Conservation (phyloP, 1,140 invertebrate species). For the Popillia japonica region DNA sequence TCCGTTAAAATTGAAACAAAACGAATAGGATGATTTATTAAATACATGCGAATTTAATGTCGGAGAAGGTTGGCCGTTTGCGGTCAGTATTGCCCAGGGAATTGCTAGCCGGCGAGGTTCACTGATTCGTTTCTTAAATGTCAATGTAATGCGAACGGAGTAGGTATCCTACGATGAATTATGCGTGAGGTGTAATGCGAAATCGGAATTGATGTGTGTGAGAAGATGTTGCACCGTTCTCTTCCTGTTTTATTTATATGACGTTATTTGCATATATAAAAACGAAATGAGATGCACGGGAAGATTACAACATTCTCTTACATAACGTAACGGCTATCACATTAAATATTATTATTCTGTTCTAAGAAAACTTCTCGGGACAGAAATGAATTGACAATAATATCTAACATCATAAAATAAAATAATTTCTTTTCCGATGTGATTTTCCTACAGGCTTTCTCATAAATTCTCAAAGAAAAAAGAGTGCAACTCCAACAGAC, state of each 20-base stretch:
- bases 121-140: background rate
- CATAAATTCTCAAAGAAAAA: too few species aligned
- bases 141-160: background rate
- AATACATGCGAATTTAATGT: slow-evolving; percentile 9
- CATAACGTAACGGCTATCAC: too few species aligned
- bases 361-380: too few species aligned
- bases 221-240: background rate
- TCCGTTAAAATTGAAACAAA: background rate
- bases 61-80: background rate
- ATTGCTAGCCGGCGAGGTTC: background rate
- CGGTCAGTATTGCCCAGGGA: background rate
- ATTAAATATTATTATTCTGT: too few species aligned
- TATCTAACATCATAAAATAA: too few species aligned
- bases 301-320: too few species aligned
- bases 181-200: too few species aligned
- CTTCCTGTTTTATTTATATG: slow-evolving; percentile 21
- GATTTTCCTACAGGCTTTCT: too few species aligned
- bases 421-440: too few species aligned
- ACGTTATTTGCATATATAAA: background rate
- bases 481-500: too few species aligned
- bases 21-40: slow-evolving; percentile 15
- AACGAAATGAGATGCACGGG: background rate
- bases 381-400: too few species aligned
- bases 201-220: background rate
- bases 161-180: too few species aligned